Evolutionary conservation across 2,113 vertebrate species (phyloP), one percentile per base, ranked within the genome.

Genomic region (Oenanthe melanoleuca): DNA sequence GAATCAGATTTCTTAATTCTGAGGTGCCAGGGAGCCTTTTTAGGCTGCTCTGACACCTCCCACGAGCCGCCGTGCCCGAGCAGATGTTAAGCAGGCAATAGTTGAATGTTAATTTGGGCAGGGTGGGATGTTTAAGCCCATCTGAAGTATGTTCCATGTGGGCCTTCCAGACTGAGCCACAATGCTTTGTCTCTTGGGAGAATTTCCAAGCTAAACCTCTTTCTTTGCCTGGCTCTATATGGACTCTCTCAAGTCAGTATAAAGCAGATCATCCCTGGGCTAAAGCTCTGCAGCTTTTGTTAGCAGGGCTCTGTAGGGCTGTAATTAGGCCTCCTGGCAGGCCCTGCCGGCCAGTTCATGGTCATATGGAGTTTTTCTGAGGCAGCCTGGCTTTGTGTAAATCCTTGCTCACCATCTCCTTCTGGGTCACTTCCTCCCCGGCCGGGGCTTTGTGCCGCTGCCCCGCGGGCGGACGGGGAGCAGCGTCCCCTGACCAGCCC

Each of bases 311-410:
- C 99, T 98, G 98, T 98, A 98, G 98, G 98, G 98, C 99, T 99
- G 98, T 99, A 99, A 99, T 99, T 98, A 99, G 99, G 98, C 99
- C 99, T 99, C 98, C 98, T 98, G 99, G 99, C 98, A 99, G 98
- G 98, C 98, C 99, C 98, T 98, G 98, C 98, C 98, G 99, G 98
- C 98, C 98, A 96, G 98, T 98, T 99, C 98, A 98, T 98, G 97
- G 98, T 99, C 99, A 99, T 98, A 98, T 98, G 99, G 99, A 98
- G 98, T 98, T 98, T 98, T 98, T 98, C 89, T 98, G 97, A 98
- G 97, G 98, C 98, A 98, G 98, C 92, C 98, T 99, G 98, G 98
- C 98, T 98, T 98, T 98, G 98, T 99, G 97, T 98, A 98, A 99
- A 99, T 98, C 99, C 98, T 97, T 97, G 98, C 97, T 98, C 98